Base-by-base conservation (phyloP, 2,797 vertebrate species). In the Crocodylus rhombifer region DNA sequence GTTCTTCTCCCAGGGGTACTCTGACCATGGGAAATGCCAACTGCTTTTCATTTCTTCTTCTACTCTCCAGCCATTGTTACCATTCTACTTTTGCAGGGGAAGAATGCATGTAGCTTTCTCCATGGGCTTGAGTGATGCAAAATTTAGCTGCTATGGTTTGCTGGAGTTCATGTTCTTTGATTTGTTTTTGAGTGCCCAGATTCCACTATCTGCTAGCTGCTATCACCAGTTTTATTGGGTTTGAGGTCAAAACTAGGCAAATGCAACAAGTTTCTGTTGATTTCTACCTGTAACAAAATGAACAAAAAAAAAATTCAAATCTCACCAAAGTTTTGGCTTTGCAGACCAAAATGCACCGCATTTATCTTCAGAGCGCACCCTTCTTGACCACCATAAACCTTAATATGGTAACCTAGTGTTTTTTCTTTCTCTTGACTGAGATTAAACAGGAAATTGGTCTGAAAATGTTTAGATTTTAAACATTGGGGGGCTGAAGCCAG, bases 171-270 rank as follows among this genome's bases (percentile, higher is more conserved):
- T 89, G 33, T 80, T 86, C 79, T 90, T 74, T 82, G 69, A 69
- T 89, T 88, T 82, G 58, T 86, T 84, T 58, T 86, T 82, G 51
- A 33, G 14, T 7, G 42, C 76, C 56, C 36, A 89, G 71, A 60
- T 4, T 15, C 77, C 76, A 73, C 79, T 89, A 64, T 69, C 92
- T 78, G 36, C 60, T 91, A 92, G 2, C 80, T 90, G 80, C 55
- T 85, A 63, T 91, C 23, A 58, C 42, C 55, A 60, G 14, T 36
- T 4, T 42, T 79, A 36, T 77, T 1, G 58, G 1, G 51, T 78
- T 67, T 65, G 85, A 71, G 86, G 77, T 86, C 77, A 83, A 79
- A 91, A 42, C 58, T 25, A 60, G 71, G 79, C 82, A 65, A 5
- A 56, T 74, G 8, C 42, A 55, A 6, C 55, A 33, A 61, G 33